These are phyloP conservation scores for Eupeodes luniger DNA, from an alignment of 2,888 invertebrate genomes.

Conservation along the genomic window DNA sequence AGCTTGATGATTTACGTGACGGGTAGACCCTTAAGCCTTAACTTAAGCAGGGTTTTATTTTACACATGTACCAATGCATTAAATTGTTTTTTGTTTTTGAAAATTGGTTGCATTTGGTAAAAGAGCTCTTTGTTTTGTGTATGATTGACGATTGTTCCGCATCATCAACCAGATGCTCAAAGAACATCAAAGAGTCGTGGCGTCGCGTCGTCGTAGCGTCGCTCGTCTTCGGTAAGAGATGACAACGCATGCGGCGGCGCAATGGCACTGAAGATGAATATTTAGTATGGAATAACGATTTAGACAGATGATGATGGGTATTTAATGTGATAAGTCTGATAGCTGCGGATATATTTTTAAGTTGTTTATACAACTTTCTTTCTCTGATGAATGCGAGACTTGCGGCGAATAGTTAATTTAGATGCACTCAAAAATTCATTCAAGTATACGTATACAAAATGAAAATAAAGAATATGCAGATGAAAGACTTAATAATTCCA, in stretches of 20 bases:
- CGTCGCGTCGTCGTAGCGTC: background rate
- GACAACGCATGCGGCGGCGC: background rate
- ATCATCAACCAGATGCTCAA: slow-evolving; percentile 41
- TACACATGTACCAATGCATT: background rate
- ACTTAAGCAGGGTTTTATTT: slow-evolving; percentile 5
- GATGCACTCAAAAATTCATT: slow-evolving; percentile 17
- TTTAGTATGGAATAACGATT: slow-evolving; percentile 46
- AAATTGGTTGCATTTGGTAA: slow-evolving; percentile 19
- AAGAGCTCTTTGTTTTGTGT: slow-evolving; percentile 2
- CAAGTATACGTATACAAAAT: background rate
- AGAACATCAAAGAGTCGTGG: slow-evolving; percentile 16
- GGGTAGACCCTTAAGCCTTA: slow-evolving; percentile 21
- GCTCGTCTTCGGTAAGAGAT: too few relatives aligned
- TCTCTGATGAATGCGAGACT: slow-evolving; percentile 29
- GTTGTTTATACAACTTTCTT: slow-evolving; percentile 60
- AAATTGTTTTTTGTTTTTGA: slow-evolving; percentile 1
- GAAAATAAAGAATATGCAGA: background rate
- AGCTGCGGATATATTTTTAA: background rate
- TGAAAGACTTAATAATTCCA: background rate
- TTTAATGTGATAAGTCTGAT: slow-evolving; percentile 57
- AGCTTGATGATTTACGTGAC: slow-evolving; percentile 17
- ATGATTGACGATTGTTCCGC: slow-evolving; percentile 38
- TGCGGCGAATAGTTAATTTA: slow-evolving; percentile 50
- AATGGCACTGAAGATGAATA: slow-evolving; percentile 1
- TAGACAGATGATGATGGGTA: slow-evolving; percentile 66